Evolutionary conservation across 2,113 vertebrate genomes (phyloP).

Genomic region (Speoplatyrhinus poulsoni): DNA sequence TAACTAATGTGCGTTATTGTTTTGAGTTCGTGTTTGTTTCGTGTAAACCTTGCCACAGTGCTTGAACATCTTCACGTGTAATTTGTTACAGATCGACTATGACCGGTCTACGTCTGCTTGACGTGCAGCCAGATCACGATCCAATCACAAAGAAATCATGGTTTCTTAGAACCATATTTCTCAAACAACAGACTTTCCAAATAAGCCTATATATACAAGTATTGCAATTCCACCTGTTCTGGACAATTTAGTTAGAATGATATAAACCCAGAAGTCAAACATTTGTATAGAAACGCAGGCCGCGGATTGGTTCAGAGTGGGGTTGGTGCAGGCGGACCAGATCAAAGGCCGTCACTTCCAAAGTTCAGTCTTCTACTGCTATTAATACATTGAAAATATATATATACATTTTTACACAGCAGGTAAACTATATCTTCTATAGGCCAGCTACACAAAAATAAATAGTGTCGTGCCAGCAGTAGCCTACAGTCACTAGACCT

Average conservation of each 20-base stretch:
- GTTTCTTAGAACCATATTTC: no score
- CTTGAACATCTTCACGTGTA: slow-evolving; percentile 16
- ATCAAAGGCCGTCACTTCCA: slow-evolving; percentile 56
- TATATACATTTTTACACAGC: background rate
- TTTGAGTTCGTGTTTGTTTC: background rate
- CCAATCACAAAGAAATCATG: slow-evolving; percentile 8
- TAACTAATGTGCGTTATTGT: background rate
- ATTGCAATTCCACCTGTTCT: no score
- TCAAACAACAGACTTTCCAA: no score
- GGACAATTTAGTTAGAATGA: background rate
- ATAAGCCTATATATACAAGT: no score
- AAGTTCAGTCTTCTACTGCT: slow-evolving; percentile 61
- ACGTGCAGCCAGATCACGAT: slow-evolving; percentile 32
- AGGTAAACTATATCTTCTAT: background rate
- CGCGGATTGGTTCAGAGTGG: slow-evolving; percentile 61
- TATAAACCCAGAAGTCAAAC: background rate
- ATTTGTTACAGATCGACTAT: slow-evolving; percentile 48
- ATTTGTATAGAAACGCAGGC: slow-evolving; percentile 47
- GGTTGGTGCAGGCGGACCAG: slow-evolving; percentile 36
- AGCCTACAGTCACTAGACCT: background rate
- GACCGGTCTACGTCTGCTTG: slow-evolving; percentile 58
- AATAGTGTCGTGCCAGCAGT: background rate
- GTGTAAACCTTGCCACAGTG: background rate
- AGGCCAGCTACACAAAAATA: background rate
- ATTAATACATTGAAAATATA: background rate